These are phyloP conservation scores for Orthosia cruda DNA, from an alignment of 2,888 invertebrate species.

Conservation along the genomic window DNA sequence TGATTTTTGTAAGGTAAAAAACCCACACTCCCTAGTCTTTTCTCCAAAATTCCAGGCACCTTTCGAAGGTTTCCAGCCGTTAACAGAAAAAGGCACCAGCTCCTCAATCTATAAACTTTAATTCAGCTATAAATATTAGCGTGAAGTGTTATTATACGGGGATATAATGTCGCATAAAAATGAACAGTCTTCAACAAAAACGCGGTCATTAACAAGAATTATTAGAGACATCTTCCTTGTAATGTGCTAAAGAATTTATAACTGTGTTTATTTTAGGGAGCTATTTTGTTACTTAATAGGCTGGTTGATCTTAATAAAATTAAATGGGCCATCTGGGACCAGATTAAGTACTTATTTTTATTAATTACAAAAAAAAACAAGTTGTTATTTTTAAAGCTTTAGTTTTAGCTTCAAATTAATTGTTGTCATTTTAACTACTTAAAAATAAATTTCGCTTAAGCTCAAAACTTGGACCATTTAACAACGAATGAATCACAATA, in stretches of 20 bases:
- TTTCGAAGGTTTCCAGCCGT: no score
- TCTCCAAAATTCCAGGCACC: no score
- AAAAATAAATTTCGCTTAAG: neutral
- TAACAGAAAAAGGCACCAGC: no score
- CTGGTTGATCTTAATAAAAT: constrained; percentile 20
- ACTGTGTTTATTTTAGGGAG: constrained; percentile 35
- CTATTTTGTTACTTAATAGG: constrained; percentile 27
- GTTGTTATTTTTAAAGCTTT: neutral
- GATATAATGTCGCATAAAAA: constrained; percentile 54
- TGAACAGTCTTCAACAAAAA: constrained; percentile 50
- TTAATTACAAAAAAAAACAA: neutral
- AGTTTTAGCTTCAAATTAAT: neutral
- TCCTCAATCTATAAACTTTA: constrained; percentile 36
- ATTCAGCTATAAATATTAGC: constrained; percentile 46
- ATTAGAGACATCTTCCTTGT: constrained; percentile 52
- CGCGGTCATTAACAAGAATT: constrained; percentile 53
- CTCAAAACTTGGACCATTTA: constrained; percentile 4
- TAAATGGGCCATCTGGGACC: constrained; percentile 13
- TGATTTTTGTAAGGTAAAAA: no score
- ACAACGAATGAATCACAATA: constrained; percentile 77
- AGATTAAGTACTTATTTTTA: neutral
- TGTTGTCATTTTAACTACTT: neutral
- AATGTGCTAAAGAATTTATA: constrained; percentile 56
- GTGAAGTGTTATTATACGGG: constrained; percentile 46
- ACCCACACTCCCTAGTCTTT: no score